Base-by-base conservation (phyloP, 2,888 invertebrate genomes). In the Drosophila greeni region DNA sequence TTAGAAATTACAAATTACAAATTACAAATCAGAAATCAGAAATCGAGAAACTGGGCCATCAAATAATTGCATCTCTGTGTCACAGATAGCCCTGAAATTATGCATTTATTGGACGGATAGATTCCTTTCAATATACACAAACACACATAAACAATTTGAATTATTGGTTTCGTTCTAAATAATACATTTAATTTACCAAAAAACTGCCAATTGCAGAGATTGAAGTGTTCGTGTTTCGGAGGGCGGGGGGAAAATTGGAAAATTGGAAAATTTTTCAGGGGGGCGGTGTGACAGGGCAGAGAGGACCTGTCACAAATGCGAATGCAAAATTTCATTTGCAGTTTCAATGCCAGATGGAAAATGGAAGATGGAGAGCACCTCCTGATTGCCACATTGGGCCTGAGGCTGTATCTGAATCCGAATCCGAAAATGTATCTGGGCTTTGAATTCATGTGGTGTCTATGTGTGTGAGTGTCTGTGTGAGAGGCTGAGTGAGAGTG, bases 131-230 rank as follows among this genome's bases (percentile, higher is more conserved):
- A 45, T 47, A 66, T 60, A 69, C 66, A 67, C 57, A 71, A 64
- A 70, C 69, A 65, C 33, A 60, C 58, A 58, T 60, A 55, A 53
- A 72, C 66, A 54, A 64, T 64, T 62, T 48, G 14, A 20, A 59
- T 65, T 47, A 47, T 47, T 47, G 45, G 66, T 55, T 52, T 59
- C 34, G 29, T 34, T 54, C 59, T 82, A 64, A 75, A 75, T 77
- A 81, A 68, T 73, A 62, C 26, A 73, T 71, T 76, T 73, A 82
- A 84, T 84, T 82, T 76, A 66, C 68, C 60, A 72, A 83, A 65
- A 70, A 55, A 64, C 47, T 56, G 57, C 49, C 52, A 54, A 58
- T 55, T 42, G 43, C 16, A 51, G 54, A 51, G 54, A 49, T 34
- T 52, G 67, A 40, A 55, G 37, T 45, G 36, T 56, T 20, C 14